Evolutionary conservation across 2,113 vertebrate genomes (phyloP).

Genomic region (Hippolais icterina): DNA sequence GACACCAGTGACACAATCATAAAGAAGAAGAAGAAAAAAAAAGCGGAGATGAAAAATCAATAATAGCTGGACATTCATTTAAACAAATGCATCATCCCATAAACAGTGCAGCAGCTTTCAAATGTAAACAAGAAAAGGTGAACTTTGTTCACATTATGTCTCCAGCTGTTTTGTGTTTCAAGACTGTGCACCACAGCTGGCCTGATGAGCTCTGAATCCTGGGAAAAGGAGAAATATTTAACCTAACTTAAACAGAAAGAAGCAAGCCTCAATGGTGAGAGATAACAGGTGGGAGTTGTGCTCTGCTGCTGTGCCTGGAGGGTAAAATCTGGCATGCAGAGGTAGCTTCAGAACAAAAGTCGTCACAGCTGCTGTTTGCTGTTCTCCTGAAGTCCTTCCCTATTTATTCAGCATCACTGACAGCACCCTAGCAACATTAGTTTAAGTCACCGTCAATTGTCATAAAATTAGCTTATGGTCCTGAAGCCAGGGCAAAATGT

Average conservation of each 20-base stretch:
- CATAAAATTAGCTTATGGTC: slow-evolving; percentile 33
- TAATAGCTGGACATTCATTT: slow-evolving; percentile 70
- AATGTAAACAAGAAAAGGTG: slow-evolving; percentile 77
- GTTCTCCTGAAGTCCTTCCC: slow-evolving; percentile 58
- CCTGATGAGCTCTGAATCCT: slow-evolving; percentile 69
- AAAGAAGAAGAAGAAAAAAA: not conserved
- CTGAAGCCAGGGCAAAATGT: not conserved
- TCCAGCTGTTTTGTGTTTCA: slow-evolving; percentile 79
- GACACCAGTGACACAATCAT: slow-evolving; percentile 36
- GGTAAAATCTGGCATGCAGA: slow-evolving; percentile 71
- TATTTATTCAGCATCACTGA: slow-evolving; percentile 72
- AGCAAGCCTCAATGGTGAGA: slow-evolving; percentile 57
- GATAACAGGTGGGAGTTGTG: slow-evolving; percentile 70
- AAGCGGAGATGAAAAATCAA: slow-evolving; percentile 48
- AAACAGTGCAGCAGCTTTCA: slow-evolving; percentile 74
- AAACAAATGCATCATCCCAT: slow-evolving; percentile 76
- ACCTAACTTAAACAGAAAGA: slow-evolving; percentile 65
- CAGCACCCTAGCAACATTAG: slow-evolving; percentile 44
- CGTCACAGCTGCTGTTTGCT: slow-evolving; percentile 42
- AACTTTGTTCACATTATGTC: slow-evolving; percentile 73
- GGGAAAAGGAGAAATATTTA: slow-evolving; percentile 71
- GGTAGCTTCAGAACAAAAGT: slow-evolving; percentile 65
- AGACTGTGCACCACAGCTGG: slow-evolving; percentile 70
- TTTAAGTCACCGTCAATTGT: slow-evolving; percentile 16
- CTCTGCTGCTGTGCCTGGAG: slow-evolving; percentile 54